A percentile compares a stretch with the other conserved stretches of the same genome.
Evolutionary conservation across 2,888 invertebrate species (phyloP).

Genomic region (Melanophora roralis): DNA sequence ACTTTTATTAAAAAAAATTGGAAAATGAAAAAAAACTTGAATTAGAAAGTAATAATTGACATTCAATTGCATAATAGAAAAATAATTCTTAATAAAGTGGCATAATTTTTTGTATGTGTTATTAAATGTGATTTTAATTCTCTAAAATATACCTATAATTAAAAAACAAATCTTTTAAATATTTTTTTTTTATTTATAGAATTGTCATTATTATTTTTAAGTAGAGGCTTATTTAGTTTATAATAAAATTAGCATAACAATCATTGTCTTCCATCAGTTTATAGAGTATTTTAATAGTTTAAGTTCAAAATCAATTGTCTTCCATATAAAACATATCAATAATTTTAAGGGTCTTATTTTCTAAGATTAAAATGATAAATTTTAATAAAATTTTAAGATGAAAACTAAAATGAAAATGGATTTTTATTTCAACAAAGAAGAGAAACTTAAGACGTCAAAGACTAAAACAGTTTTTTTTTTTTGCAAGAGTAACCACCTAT

Average conservation of each 20-base stretch:
- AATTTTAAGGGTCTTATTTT: conserved; percentile 63
- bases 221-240: no score
- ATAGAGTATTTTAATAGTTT: conserved; percentile 60
- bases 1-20: not conserved
- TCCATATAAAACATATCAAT: conserved; percentile 69
- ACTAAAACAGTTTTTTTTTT: no score
- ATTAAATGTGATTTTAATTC: conserved; percentile 61
- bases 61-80: conserved; percentile 65
- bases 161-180: not conserved
- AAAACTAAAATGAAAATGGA: no score
- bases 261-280: conserved; percentile 72
- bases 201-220: no score
- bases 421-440: no score
- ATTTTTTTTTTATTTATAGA: no score
- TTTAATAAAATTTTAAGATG: no score
- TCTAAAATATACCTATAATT: not conserved
- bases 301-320: conserved; percentile 69
- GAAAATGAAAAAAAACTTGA: conserved; percentile 10
- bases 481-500: no score
- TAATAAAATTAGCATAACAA: conserved; percentile 49
- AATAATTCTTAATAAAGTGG: not conserved
- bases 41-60: conserved; percentile 64
- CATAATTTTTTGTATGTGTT: conserved; percentile 50
- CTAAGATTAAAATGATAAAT: no score
- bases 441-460: no score